Percentiles rank a stretch among this genome's conserved stretches.
Conservation (phyloP, 1,140 invertebrate species). For the Drosophila aff. region DNA sequence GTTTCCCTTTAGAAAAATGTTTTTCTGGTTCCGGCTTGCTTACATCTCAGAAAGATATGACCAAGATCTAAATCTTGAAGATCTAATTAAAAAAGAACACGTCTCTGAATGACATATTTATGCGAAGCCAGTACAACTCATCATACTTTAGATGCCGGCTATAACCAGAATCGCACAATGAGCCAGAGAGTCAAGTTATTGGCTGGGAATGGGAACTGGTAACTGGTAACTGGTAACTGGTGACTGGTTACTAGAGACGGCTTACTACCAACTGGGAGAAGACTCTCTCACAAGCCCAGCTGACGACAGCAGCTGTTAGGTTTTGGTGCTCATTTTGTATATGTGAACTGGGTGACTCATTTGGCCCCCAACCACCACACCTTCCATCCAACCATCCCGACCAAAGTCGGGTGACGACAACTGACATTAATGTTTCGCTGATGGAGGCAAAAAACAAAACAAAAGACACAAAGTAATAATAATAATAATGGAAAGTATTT, state of each 20-base stretch:
- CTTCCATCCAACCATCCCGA: neutral
- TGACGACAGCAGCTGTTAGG: slow-evolving; percentile 63
- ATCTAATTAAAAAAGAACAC: neutral
- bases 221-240: slow-evolving; percentile 25
- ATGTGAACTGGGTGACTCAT: slow-evolving; percentile 55
- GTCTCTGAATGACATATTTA: neutral
- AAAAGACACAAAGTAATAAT: slow-evolving; percentile 67
- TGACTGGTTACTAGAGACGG: slow-evolving; percentile 7
- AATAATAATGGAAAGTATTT: slow-evolving; percentile 82
- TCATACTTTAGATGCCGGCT: neutral
- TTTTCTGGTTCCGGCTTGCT: neutral
- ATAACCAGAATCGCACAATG: slow-evolving; percentile 47
- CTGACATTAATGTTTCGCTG: slow-evolving; percentile 67
- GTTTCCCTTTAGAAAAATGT: neutral
- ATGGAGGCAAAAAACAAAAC: slow-evolving; percentile 61
- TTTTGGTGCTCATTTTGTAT: slow-evolving; percentile 5
- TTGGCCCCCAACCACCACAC: slow-evolving; percentile 19
- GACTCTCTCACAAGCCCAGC: slow-evolving; percentile 32
- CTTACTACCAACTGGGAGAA: slow-evolving; percentile 8
- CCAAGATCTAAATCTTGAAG: neutral
- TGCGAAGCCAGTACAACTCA: neutral
- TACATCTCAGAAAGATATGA: neutral
- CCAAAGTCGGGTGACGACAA: slow-evolving; percentile 27
- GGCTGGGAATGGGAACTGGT: slow-evolving; percentile 38
- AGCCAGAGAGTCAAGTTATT: slow-evolving; percentile 38